These are phyloP conservation scores for Alligator mississippiensis DNA, from an alignment of 2,113 vertebrate genomes.

Conservation along the genomic window DNA sequence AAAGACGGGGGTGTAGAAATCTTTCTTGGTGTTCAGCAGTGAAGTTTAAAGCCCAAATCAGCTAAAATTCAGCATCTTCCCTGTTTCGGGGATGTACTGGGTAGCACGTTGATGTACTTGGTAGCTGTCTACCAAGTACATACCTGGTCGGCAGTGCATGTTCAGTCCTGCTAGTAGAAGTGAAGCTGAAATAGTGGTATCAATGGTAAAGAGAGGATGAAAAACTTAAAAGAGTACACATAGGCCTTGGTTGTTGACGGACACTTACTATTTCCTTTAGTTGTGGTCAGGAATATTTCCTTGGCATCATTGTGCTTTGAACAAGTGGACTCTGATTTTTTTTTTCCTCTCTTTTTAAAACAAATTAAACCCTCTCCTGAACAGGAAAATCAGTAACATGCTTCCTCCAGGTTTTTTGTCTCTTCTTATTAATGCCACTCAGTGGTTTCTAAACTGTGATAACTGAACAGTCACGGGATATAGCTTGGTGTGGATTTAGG, in stretches of 20 bases:
- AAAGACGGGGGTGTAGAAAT: no score
- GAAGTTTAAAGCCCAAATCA: no score
- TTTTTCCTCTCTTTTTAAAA: background rate
- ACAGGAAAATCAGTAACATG: background rate
- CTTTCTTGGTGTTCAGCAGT: no score
- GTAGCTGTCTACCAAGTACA: no score
- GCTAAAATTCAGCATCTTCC: no score
- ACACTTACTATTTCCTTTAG: rapidly evolving
- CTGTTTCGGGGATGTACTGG: no score
- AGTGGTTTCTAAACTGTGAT: background rate
- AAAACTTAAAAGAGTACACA: background rate
- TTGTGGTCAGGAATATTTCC: background rate
- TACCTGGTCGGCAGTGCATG: background rate
- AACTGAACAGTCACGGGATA: background rate
- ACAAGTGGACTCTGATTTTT: background rate
- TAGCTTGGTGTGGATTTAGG: background rate
- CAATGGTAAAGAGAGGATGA: background rate
- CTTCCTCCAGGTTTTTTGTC: background rate
- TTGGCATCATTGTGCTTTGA: background rate
- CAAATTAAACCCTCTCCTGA: background rate
- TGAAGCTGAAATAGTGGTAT: background rate
- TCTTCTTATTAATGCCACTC: background rate
- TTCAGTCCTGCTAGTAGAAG: background rate
- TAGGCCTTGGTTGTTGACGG: background rate
- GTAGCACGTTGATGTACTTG: no score